Evolutionary conservation across 2,797 vertebrate genomes (phyloP).

Genomic region (Pyrocephalus nanus): DNA sequence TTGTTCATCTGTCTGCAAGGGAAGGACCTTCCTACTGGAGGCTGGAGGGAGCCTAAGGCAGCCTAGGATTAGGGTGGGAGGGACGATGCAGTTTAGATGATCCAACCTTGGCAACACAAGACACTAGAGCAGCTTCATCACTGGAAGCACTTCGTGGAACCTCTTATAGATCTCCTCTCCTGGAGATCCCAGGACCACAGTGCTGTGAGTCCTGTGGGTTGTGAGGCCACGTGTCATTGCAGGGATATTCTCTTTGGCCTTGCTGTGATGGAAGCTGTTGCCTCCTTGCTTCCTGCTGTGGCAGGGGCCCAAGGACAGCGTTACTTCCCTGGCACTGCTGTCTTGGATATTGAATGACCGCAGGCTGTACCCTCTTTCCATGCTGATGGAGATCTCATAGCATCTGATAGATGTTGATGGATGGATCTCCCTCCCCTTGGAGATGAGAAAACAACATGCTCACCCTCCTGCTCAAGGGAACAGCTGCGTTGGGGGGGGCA

Average conservation of each 20-base stretch:
- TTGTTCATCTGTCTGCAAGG: background rate
- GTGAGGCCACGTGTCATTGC: background rate
- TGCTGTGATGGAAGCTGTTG: background rate
- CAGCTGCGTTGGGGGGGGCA: background rate
- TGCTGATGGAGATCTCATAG: background rate
- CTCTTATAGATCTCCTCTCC: background rate
- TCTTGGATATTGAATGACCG: slow-evolving; percentile 30
- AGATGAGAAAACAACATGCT: slow-evolving; percentile 29
- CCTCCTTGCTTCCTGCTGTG: background rate
- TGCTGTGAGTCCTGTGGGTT: background rate
- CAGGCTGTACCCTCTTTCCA: background rate
- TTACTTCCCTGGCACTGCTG: background rate
- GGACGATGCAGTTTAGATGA: background rate
- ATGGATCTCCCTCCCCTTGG: background rate
- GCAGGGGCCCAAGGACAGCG: background rate
- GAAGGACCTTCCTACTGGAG: background rate
- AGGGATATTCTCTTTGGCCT: background rate
- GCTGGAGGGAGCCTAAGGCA: background rate
- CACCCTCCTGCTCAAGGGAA: background rate
- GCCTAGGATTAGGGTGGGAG: background rate
- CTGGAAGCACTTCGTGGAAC: background rate
- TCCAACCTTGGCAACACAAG: background rate
- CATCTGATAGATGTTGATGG: slow-evolving; percentile 42
- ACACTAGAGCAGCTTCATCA: background rate
- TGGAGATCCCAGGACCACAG: background rate